Evolutionary conservation across 2,113 vertebrate species (phyloP).

Genomic region (Parus major): DNA sequence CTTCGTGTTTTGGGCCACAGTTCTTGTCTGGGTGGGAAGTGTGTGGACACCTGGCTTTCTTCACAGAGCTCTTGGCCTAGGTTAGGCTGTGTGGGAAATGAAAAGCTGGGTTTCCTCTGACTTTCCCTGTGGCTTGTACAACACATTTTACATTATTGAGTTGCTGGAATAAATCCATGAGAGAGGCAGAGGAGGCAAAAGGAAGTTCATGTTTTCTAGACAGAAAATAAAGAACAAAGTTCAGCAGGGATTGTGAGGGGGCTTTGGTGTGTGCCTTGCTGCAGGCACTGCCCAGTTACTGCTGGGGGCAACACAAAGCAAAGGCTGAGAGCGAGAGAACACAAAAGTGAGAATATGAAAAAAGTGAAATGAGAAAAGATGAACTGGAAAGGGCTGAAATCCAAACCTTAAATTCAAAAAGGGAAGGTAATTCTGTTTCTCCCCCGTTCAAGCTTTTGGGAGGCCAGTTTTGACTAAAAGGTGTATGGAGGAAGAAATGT

Average conservation of each 20-base stretch:
- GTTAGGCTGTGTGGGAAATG: neutral
- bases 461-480: neutral
- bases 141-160: neutral
- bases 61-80: neutral
- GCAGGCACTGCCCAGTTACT: neutral
- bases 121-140: neutral
- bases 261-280: neutral
- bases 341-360: neutral
- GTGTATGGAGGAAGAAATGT: neutral
- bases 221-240: neutral
- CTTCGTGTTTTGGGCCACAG: neutral
- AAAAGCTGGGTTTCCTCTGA: neutral
- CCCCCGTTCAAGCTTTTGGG: neutral
- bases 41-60: neutral
- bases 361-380: neutral
- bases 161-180: neutral
- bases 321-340: neutral
- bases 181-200: neutral
- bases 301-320: neutral
- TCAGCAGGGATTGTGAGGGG: fast-evolving
- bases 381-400: neutral
- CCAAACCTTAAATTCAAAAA: neutral
- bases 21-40: neutral
- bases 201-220: neutral
- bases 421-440: neutral